These are phyloP conservation scores for Papilio polyxenes DNA, from an alignment of 1,140 invertebrate genomes.

Conservation along the genomic window DNA sequence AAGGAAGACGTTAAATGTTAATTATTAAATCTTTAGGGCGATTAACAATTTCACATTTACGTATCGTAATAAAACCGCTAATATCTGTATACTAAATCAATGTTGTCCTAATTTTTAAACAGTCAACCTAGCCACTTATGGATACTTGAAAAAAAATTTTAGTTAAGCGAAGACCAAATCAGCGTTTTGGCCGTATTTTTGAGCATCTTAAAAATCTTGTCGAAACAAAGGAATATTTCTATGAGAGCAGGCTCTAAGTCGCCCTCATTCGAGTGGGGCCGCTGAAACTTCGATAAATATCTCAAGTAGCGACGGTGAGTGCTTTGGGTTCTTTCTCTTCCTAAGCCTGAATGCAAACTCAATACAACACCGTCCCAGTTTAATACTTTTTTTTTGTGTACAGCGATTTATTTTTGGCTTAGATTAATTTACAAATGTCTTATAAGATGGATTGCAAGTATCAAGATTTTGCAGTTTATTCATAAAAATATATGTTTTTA, in stretches of 20 bases:
- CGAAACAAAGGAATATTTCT: slow-evolving; percentile 36
- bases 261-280: slow-evolving; percentile 34
- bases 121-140: background rate
- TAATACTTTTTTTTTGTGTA: background rate
- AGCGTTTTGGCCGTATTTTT: background rate
- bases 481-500: too few species aligned
- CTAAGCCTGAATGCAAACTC: background rate
- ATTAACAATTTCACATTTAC: background rate
- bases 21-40: too few species aligned
- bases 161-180: background rate
- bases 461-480: background rate
- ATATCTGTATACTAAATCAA: background rate
- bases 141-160: background rate
- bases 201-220: slow-evolving; percentile 8
- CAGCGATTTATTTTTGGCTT: background rate
- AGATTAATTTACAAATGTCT: background rate
- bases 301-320: slow-evolving; percentile 27
- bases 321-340: background rate
- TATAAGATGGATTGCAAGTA: background rate
- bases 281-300: slow-evolving; percentile 47
- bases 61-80: background rate
- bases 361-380: background rate
- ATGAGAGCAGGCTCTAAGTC: slow-evolving; percentile 13
- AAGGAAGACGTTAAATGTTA: too few species aligned
- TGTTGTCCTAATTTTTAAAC: background rate